Percentiles rank a stretch among this genome's conserved stretches.
Evolutionary conservation across 2,113 vertebrate genomes (phyloP).

Genomic region (Hydrolagus affinis): DNA sequence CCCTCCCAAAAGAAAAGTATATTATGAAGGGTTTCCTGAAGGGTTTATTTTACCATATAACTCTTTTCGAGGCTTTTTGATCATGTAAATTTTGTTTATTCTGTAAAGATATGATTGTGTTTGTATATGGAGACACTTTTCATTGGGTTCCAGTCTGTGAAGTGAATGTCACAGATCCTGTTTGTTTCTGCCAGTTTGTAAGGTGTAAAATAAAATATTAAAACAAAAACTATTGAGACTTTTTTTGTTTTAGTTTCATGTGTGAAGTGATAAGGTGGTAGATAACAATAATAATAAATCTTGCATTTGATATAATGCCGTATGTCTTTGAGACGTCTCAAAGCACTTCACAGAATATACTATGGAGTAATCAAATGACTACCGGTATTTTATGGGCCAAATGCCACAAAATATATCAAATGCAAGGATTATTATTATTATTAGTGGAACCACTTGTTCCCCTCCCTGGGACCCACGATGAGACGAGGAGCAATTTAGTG

Average conservation of each 20-base stretch:
- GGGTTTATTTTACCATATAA: not conserved
- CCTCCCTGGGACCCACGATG: no score
- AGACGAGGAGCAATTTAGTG: not conserved
- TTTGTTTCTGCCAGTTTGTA: conserved; percentile 30
- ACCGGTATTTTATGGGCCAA: no score
- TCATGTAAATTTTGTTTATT: conserved; percentile 31
- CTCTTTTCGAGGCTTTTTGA: not conserved
- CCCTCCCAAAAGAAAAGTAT: conserved; percentile 8
- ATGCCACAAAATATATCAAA: no score
- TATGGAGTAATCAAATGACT: no score
- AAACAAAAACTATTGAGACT: not conserved
- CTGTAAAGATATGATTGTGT: conserved; percentile 30
- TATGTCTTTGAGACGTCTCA: no score
- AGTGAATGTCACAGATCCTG: conserved; percentile 23
- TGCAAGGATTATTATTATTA: no score
- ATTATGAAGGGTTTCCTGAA: conserved; percentile 17
- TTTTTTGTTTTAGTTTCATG: not conserved
- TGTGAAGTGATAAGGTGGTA: no score
- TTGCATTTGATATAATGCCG: no score
- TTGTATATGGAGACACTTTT: conserved; percentile 27
- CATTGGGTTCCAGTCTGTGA: conserved; percentile 30
- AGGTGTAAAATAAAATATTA: conserved; percentile 26
- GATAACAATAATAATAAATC: no score
- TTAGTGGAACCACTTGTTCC: no score
- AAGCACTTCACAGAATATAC: no score